Evolutionary conservation across 2,888 invertebrate species (phyloP), one percentile per base, ranked within the genome.

Genomic region (Pristionchus maxplancki): DNA sequence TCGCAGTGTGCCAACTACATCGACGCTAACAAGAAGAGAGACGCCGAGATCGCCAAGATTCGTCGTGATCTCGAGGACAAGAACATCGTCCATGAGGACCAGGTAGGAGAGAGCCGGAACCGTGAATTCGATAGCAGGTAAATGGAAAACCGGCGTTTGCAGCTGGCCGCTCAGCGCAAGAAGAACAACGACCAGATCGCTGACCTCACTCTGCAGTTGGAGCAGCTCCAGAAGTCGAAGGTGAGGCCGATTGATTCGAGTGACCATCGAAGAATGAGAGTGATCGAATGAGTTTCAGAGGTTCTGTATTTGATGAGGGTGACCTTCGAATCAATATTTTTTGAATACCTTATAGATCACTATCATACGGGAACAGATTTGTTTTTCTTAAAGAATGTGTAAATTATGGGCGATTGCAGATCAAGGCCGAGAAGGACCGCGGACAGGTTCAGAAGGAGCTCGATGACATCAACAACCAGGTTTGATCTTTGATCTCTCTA

Each of bases 111-210:
- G 15, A 24, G 20, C 3, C 20, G 78, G 67, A 71, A 37, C 34
- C 31, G 40, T 20, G 40, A 74, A 74, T 37, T 20, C 15, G 37
- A 11, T 1, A 74, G 20, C 71, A 37, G 40, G 34, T 24, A 74
- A 74, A 24, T 74, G 40, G 1, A 64, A 13, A 31, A 64, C 15
- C 64, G 71, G 40, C 1, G 24, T 81, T 81, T 44, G 31, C 97
- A 98, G 94, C 96, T 99, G 95, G 97, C 98, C 95, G 97, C 97
- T 95, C 97, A 99, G 95, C 97, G 99, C 96, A 99, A 99, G 97
- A 99, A 99, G 97, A 98, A 99, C 96, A 98, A 99, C 96, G 99
- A 99, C 96, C 97, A 98, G 95, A 97, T 98, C 95, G 97, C 97
- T 94, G 99, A 99, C 96, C 98, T 99, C 97, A 97, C 98, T 94